phyloP scores from a whole-genome alignment of 2,888 invertebrate species.

The Carterocephalus palaemon region DNA sequence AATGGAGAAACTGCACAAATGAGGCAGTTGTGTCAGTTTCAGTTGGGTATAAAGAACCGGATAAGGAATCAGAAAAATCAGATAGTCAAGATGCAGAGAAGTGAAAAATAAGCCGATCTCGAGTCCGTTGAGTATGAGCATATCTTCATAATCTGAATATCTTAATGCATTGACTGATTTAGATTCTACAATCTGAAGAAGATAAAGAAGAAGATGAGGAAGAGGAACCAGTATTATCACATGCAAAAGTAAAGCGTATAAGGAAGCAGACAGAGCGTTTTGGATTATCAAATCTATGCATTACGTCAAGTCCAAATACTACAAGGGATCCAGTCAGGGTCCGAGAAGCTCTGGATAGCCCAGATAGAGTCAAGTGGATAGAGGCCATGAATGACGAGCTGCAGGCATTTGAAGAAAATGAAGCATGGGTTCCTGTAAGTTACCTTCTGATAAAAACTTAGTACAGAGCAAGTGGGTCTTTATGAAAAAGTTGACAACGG shows the following conservation, averaged over 20 bases:
- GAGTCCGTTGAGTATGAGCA: background rate
- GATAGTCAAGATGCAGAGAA: background rate
- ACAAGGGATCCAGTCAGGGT: background rate
- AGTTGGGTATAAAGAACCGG: background rate
- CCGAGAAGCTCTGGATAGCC: background rate
- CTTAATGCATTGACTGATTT: constrained; percentile 1
- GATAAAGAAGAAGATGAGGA: background rate
- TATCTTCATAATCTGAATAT: constrained; percentile 5
- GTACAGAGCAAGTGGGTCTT: constrained; percentile 31
- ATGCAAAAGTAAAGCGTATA: background rate
- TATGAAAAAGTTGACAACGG: constrained; percentile 27
- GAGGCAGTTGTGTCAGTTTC: constrained; percentile 1
- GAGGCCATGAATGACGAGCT: constrained; percentile 27
- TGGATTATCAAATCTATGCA: constrained; percentile 3
- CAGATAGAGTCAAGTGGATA: constrained; percentile 6
- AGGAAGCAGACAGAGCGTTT: constrained; percentile 7
- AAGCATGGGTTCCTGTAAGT: constrained; percentile 28
- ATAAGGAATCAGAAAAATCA: background rate
- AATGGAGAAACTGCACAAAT: too few species aligned
- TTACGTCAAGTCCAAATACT: background rate
- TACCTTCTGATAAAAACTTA: constrained; percentile 12
- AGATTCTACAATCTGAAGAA: constrained; percentile 2
- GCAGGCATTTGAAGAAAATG: constrained; percentile 26
- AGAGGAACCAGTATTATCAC: background rate
- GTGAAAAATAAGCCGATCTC: background rate